phyloP scores from a whole-genome alignment of 2,113 vertebrate genomes.

The Oenanthe melanoleuca region DNA sequence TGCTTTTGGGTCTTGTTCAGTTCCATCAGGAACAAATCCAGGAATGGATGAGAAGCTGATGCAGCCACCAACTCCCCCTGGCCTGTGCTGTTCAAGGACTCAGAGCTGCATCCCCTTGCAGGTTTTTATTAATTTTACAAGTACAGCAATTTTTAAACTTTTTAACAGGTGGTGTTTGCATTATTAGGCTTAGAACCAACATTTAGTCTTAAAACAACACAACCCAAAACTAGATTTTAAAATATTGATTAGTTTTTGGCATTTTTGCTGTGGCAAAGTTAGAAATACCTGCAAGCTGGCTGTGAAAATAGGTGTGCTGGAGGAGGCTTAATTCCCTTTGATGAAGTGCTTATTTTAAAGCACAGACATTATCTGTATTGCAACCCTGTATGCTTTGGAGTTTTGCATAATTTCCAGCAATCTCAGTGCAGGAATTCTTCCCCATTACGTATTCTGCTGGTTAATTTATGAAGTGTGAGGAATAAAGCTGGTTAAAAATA shows the following conservation, averaged over 20 bases:
- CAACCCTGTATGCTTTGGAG: constrained; percentile 13
- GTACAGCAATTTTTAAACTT: neutral
- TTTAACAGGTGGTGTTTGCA: neutral
- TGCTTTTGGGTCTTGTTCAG: neutral
- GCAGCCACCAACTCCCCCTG: neutral
- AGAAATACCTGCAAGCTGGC: neutral
- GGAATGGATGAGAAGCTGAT: neutral
- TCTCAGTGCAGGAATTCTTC: neutral
- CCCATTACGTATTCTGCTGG: constrained; percentile 32
- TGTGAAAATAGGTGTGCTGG: neutral
- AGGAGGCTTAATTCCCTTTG: constrained; percentile 19
- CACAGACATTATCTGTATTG: constrained; percentile 36
- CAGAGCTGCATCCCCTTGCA: neutral
- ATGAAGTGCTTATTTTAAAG: constrained; percentile 51
- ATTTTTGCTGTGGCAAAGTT: neutral
- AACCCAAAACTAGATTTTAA: neutral
- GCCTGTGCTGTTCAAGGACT: neutral
- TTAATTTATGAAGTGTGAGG: constrained; percentile 69
- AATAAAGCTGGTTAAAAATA: constrained; percentile 70
- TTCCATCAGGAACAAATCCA: neutral
- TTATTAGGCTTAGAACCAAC: neutral
- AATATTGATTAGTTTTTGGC: neutral
- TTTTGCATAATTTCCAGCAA: constrained; percentile 62
- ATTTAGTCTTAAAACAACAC: neutral
- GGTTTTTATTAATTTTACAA: neutral